Percentiles rank a stretch among this genome's conserved stretches.
phyloP scores from a whole-genome alignment of 2,113 vertebrate species.

The Australoheros scitulus region DNA sequence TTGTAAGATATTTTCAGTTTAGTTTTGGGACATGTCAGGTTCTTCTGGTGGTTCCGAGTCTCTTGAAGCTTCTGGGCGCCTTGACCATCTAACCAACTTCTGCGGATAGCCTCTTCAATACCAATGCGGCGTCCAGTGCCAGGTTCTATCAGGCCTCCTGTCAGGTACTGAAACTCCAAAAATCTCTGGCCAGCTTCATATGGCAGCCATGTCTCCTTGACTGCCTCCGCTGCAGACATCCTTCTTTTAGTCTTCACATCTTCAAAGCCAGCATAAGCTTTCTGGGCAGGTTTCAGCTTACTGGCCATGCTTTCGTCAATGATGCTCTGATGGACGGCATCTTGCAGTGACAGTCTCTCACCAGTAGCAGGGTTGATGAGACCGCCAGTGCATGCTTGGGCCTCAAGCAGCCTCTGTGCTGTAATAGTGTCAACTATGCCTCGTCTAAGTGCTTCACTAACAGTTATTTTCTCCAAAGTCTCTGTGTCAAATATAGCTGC shows the following conservation, averaged over 20 bases:
- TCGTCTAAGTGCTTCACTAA: constrained; percentile 87
- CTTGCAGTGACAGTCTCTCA: constrained; percentile 88
- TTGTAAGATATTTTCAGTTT: constrained; percentile 98
- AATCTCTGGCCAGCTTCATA: constrained; percentile 97
- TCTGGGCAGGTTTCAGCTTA: constrained; percentile 93
- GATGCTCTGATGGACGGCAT: constrained; percentile 86
- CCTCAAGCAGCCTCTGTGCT: constrained; percentile 92
- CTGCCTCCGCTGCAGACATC: constrained; percentile 94
- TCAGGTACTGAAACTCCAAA: constrained; percentile 95
- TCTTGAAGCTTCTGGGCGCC: constrained; percentile 92
- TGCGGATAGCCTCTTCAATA: constrained; percentile 91
- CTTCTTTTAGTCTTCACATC: constrained; percentile 91
- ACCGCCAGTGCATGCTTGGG: constrained; percentile 93
- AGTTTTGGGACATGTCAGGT: constrained; percentile 97
- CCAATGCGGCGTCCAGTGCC: constrained; percentile 82
- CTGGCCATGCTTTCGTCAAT: constrained; percentile 91
- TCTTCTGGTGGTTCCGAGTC: constrained; percentile 85
- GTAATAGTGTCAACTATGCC: constrained; percentile 95
- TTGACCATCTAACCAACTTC: constrained; percentile 88
- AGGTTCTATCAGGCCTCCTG: constrained; percentile 93
- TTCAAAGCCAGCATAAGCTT: constrained; percentile 92
- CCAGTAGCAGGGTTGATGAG: constrained; percentile 90
- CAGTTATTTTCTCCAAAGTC: constrained; percentile 95
- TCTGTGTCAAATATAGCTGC: constrained; percentile 96
- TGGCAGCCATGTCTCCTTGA: constrained; percentile 95